phyloP scores from a whole-genome alignment of 2,113 vertebrate genomes.

The Ascaphus truei region DNA sequence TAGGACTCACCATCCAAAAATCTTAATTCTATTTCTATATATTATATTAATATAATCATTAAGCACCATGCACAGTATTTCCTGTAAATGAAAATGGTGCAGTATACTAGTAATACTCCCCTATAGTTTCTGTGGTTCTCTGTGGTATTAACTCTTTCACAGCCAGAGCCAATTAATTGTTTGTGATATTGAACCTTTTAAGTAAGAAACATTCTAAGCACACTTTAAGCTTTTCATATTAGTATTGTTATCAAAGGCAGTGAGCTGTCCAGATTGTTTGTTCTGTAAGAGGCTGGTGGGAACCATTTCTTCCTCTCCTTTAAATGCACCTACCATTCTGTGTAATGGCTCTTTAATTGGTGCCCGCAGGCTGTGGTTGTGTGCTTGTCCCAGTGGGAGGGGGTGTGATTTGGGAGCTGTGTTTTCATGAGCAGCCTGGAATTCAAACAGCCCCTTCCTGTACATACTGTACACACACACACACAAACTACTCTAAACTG shows the following conservation, averaged over 20 bases:
- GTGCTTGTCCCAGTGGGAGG: slow-evolving; percentile 8
- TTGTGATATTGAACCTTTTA: too few species aligned
- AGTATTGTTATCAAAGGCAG: not conserved
- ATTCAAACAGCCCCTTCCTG: not conserved
- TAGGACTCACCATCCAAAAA: too few species aligned
- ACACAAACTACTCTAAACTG: not conserved
- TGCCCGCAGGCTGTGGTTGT: slow-evolving; percentile 5
- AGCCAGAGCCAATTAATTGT: too few species aligned
- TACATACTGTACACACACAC: not conserved
- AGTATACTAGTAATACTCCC: too few species aligned
- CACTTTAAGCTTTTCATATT: not conserved
- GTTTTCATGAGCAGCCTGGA: not conserved
- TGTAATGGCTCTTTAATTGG: slow-evolving; percentile 20
- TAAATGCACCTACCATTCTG: not conserved
- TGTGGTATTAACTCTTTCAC: too few species aligned
- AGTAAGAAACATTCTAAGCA: not conserved
- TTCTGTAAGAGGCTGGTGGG: slow-evolving; percentile 18
- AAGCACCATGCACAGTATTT: too few species aligned
- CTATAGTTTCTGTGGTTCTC: too few species aligned
- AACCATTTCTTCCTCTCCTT: slow-evolving; percentile 4
- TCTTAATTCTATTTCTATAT: too few species aligned
- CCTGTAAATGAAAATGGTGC: too few species aligned
- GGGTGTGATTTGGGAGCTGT: not conserved
- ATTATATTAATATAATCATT: too few species aligned
- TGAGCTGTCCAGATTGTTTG: not conserved